Conservation (phyloP, 2,113 vertebrate species). For the Dipodomys ordii region DNA sequence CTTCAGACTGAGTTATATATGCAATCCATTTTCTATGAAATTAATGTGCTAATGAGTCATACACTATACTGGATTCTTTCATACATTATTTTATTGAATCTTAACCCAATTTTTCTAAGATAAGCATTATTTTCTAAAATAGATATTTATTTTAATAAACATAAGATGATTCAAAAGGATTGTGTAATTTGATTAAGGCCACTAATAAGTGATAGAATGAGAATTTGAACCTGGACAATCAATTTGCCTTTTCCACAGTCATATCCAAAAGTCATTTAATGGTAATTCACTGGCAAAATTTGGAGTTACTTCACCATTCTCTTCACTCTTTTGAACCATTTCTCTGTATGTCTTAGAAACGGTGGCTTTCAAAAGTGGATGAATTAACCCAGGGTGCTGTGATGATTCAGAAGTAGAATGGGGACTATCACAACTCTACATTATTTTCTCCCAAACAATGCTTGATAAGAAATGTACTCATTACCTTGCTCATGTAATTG, state of each 20-base stretch:
- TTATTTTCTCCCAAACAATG: neutral
- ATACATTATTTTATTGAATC: conserved; percentile 42
- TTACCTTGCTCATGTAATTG: too few relatives aligned
- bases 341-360: conserved; percentile 39
- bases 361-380: conserved; percentile 50
- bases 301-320: conserved; percentile 38
- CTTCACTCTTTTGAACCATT: conserved; percentile 18
- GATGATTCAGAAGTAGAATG: neutral
- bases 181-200: conserved; percentile 4
- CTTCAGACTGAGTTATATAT: conserved; percentile 39
- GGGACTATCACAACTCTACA: neutral
- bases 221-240: conserved; percentile 25
- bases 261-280: neutral
- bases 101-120: neutral
- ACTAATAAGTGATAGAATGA: neutral
- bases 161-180: conserved; percentile 1
- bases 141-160: neutral
- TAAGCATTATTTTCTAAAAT: conserved; percentile 7
- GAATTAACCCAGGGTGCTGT: conserved; percentile 26
- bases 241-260: neutral
- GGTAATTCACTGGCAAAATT: neutral
- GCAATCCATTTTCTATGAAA: conserved; percentile 34
- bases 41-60: conserved; percentile 23
- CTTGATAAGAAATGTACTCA: too few relatives aligned
- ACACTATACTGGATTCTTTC: neutral